These are phyloP conservation scores for Arrhopalites spinosus DNA, from an alignment of 2,888 invertebrate genomes.

Conservation along the genomic window DNA sequence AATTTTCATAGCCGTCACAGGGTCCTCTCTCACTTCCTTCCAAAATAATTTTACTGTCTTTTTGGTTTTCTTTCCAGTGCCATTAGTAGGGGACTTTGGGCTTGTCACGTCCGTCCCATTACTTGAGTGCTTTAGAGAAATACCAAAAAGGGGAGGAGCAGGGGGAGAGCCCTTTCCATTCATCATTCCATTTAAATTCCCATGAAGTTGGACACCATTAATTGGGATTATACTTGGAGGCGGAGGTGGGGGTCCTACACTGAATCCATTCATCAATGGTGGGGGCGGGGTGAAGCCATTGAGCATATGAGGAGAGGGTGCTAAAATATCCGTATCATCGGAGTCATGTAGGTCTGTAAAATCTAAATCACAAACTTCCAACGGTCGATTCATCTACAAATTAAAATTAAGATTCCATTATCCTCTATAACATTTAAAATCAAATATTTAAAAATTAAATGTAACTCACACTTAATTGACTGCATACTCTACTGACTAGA, in stretches of 20 bases:
- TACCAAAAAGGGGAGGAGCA: constrained; percentile 59
- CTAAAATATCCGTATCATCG: constrained; percentile 81
- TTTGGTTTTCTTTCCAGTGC: constrained; percentile 78
- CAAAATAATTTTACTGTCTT: constrained; percentile 98
- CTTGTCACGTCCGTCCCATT: constrained; percentile 44
- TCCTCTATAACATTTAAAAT: too few species aligned
- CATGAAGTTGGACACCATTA: constrained; percentile 43
- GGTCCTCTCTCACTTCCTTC: constrained; percentile 88
- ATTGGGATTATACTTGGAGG: constrained; percentile 49
- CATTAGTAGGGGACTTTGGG: constrained; percentile 57
- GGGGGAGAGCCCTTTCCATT: constrained; percentile 42
- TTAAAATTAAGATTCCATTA: too few species aligned
- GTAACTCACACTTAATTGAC: too few species aligned
- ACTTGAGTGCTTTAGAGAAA: constrained; percentile 57
- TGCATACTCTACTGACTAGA: constrained; percentile 66
- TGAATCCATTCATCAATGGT: constrained; percentile 48
- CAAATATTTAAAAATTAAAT: too few species aligned
- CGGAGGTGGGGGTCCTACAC: constrained; percentile 58
- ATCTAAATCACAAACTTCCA: constrained; percentile 91
- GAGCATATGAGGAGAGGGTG: constrained; percentile 61
- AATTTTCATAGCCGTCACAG: constrained; percentile 66
- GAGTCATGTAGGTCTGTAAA: constrained; percentile 90
- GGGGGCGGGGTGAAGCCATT: constrained; percentile 61
- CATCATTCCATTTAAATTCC: constrained; percentile 43
- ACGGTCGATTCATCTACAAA: constrained; percentile 68